phyloP scores from a whole-genome alignment of 2,113 vertebrate genomes.

The Alethe castanea region DNA sequence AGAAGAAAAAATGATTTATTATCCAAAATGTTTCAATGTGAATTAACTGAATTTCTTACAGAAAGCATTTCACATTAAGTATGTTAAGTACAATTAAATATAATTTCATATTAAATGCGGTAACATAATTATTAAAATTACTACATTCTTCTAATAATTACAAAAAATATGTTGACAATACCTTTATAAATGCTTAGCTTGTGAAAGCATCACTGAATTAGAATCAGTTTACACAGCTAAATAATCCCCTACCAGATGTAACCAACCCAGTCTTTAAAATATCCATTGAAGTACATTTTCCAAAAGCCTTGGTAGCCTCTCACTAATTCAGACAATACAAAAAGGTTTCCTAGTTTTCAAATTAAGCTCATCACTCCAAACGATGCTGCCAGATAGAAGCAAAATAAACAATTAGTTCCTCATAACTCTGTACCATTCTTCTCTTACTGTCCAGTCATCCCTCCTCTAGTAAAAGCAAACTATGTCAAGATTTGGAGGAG shows the following conservation, averaged over 20 bases:
- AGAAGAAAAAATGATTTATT: neutral
- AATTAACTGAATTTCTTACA: neutral
- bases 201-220: neutral
- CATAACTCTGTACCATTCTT: neutral
- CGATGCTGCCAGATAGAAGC: neutral
- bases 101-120: neutral
- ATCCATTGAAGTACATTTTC: neutral
- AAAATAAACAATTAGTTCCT: neutral
- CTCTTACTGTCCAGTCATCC: neutral
- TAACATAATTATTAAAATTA: neutral
- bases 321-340: neutral
- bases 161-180: neutral
- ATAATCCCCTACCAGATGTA: neutral
- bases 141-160: neutral
- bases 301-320: neutral
- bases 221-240: neutral
- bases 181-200: neutral
- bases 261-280: neutral
- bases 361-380: neutral
- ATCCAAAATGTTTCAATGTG: neutral
- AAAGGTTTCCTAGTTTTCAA: neutral
- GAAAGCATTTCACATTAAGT: neutral
- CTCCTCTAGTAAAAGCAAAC: neutral
- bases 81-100: neutral
- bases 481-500: neutral